Evolutionary conservation across 1,140 invertebrate species (phyloP).

Genomic region (Nomia melanderi): DNA sequence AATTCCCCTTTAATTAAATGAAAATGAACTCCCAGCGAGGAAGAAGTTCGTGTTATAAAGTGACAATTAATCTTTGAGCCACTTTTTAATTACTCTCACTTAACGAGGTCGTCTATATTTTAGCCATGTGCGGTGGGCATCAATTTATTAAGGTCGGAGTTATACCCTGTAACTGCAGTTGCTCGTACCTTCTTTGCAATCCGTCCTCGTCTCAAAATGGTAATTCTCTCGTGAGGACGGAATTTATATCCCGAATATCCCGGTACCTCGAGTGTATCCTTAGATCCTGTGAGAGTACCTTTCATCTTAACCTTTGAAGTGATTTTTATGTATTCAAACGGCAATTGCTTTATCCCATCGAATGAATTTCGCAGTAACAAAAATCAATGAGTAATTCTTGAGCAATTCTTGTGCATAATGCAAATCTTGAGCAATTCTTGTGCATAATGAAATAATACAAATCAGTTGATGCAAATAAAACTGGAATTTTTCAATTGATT

Average conservation of each 20-base stretch:
- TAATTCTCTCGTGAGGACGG: conserved; percentile 40
- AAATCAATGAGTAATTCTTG: not conserved
- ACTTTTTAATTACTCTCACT: conserved; percentile 37
- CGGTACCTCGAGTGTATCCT: not conserved
- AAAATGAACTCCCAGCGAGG: not conserved
- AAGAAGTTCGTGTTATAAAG: not conserved
- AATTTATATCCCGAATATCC: conserved; percentile 11
- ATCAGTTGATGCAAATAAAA: no score
- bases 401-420: no score
- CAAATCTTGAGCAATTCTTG: not conserved
- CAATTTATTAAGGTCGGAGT: conserved; percentile 46
- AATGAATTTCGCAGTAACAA: not conserved
- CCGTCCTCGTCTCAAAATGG: conserved; percentile 40
- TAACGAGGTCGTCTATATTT: conserved; percentile 28
- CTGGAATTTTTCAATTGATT: no score
- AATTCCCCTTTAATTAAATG: no score
- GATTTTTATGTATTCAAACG: conserved; percentile 8
- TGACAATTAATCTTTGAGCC: not conserved
- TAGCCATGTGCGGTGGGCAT: conserved; percentile 6
- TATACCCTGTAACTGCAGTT: conserved; percentile 7
- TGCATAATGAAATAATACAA: not conserved
- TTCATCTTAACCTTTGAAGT: not conserved
- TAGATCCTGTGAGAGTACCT: conserved; percentile 7
- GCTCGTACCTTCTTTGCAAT: conserved; percentile 17
- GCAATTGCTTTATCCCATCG: not conserved